phyloP scores from a whole-genome alignment of 2,113 vertebrate genomes.

The Sardina pilchardus region DNA sequence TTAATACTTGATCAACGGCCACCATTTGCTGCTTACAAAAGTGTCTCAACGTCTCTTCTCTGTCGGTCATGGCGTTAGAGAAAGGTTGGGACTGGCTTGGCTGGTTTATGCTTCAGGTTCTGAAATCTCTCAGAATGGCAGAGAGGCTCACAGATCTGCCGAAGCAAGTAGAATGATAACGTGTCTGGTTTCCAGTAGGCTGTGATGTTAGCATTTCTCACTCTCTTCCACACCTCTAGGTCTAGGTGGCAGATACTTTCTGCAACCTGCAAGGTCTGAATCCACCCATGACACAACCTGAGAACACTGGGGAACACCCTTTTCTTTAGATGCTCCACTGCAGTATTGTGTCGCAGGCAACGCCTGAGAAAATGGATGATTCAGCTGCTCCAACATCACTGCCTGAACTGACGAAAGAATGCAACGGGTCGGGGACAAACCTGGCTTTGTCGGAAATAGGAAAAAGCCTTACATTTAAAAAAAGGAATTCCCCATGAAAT shows the following conservation, averaged over 20 bases:
- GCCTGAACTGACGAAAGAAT: background rate
- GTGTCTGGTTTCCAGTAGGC: too few species aligned
- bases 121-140: too few species aligned
- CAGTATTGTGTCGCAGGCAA: background rate
- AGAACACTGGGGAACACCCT: background rate
- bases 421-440: background rate
- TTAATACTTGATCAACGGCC: too few species aligned
- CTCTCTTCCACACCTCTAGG: background rate
- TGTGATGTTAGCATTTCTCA: too few species aligned
- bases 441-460: background rate
- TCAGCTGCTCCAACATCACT: background rate
- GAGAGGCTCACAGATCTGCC: too few species aligned
- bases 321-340: background rate
- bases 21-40: too few species aligned
- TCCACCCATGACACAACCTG: background rate
- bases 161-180: too few species aligned
- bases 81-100: too few species aligned
- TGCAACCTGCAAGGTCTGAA: background rate
- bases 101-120: too few species aligned
- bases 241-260: background rate
- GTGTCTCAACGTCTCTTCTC: too few species aligned
- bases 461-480: background rate
- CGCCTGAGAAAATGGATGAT: background rate
- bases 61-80: too few species aligned
- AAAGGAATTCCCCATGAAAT: background rate